These are phyloP conservation scores for Brachyistius frenatus DNA, from an alignment of 2,113 vertebrate species.

Conservation along the genomic window DNA sequence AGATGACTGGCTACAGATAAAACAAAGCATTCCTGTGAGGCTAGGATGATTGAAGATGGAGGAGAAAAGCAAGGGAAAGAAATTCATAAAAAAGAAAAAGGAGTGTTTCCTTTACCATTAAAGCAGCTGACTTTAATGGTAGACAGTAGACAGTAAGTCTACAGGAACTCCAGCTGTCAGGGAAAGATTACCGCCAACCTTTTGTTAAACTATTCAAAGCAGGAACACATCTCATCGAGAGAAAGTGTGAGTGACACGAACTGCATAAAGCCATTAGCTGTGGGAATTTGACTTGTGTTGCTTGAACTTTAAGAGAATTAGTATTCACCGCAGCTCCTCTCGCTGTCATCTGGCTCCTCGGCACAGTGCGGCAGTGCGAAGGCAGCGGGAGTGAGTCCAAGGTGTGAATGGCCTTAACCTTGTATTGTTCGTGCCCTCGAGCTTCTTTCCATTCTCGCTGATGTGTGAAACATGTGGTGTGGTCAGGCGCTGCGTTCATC, in stretches of 20 bases:
- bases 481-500: conserved; percentile 3
- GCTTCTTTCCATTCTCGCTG: conserved; percentile 32
- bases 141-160: not conserved
- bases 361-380: conserved; percentile 39
- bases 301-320: conserved; percentile 56
- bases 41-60: conserved; percentile 11
- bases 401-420: conserved; percentile 52
- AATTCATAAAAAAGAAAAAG: not conserved
- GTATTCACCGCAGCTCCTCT: conserved; percentile 41
- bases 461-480: conserved; percentile 44
- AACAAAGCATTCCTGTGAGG: conserved; percentile 47
- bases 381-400: conserved; percentile 26
- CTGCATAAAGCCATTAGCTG: conserved; percentile 7
- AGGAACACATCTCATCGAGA: not conserved
- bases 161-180: not conserved
- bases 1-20: conserved; percentile 25
- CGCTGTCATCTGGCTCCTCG: conserved; percentile 27
- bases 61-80: not conserved
- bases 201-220: not conserved
- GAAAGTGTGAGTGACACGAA: conserved; percentile 1
- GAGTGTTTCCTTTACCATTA: not conserved
- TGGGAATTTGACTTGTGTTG: not conserved
- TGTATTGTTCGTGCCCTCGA: conserved; percentile 42
- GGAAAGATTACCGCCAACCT: not conserved
- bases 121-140: not conserved